These are phyloP conservation scores for Spongilla lacustris DNA, from an alignment of 37 sponge, comb jelly and placozoan genomes.

Conservation along the genomic window DNA sequence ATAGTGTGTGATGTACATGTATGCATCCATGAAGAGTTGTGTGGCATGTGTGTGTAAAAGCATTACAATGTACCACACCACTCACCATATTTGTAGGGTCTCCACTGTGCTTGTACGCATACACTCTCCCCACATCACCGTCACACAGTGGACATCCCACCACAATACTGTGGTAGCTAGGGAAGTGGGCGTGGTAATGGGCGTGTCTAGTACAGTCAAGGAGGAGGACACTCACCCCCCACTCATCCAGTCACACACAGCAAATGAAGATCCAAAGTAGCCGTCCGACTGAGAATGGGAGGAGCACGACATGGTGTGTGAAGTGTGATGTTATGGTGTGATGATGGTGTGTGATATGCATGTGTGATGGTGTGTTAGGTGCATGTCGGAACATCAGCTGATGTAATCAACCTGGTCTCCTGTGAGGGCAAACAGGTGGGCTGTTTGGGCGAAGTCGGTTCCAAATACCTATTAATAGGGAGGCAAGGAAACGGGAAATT, in stretches of 20 bases:
- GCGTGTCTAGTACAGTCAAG: too few relatives aligned
- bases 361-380: too few relatives aligned
- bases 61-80: too few relatives aligned
- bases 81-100: constrained; percentile 24
- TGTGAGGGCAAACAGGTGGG: too few relatives aligned
- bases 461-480: too few relatives aligned
- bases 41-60: too few relatives aligned
- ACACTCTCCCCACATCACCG: constrained; percentile 59
- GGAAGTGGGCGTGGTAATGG: not conserved
- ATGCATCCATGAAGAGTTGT: not conserved
- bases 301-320: too few relatives aligned
- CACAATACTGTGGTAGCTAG: constrained; percentile 65
- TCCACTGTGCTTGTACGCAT: constrained; percentile 46
- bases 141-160: constrained; percentile 82
- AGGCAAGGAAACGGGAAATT: not conserved
- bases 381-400: too few relatives aligned
- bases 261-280: constrained; percentile 63
- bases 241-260: constrained; percentile 9
- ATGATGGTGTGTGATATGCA: too few relatives aligned
- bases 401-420: too few relatives aligned
- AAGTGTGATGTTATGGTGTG: too few relatives aligned
- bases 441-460: too few relatives aligned
- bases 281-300: constrained; percentile 57
- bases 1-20: not conserved
- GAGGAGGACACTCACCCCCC: constrained; percentile 24